Conservation (phyloP, 2,888 invertebrate genomes). For the Dugesia japonica region DNA sequence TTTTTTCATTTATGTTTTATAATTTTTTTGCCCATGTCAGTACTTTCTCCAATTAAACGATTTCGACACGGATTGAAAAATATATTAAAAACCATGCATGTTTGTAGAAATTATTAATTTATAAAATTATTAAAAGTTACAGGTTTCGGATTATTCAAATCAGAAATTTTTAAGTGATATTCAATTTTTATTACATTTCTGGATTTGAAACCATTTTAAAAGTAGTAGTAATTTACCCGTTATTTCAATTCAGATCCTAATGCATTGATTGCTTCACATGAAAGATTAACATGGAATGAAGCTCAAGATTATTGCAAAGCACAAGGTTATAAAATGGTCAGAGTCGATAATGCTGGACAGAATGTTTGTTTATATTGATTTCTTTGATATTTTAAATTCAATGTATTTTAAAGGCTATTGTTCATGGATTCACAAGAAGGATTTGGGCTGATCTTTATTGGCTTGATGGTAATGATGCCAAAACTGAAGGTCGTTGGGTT, state of each 20-base stretch:
- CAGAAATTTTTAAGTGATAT: too few species aligned
- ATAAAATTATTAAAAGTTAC: too few species aligned
- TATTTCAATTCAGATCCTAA: background rate
- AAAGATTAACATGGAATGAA: background rate
- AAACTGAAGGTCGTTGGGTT: background rate
- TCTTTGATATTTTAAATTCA: background rate
- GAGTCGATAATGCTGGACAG: background rate
- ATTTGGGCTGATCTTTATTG: background rate
- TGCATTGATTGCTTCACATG: background rate
- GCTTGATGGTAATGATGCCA: constrained; percentile 2
- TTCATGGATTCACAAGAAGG: background rate
- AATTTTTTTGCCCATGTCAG: too few species aligned
- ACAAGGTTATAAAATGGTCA: background rate
- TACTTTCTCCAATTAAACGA: too few species aligned
- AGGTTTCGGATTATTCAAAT: too few species aligned
- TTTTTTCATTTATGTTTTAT: too few species aligned
- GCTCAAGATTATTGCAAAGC: constrained; percentile 4
- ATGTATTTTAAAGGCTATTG: background rate
- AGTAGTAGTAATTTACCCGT: background rate
- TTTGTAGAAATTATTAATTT: too few species aligned
- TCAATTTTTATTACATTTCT: too few species aligned
- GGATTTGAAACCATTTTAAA: too few species aligned
- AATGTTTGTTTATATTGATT: background rate
- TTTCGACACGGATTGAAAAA: too few species aligned
- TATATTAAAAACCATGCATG: too few species aligned